Evolutionary conservation across 2,113 vertebrate species (phyloP).

Genomic region (Nettapus auritus): DNA sequence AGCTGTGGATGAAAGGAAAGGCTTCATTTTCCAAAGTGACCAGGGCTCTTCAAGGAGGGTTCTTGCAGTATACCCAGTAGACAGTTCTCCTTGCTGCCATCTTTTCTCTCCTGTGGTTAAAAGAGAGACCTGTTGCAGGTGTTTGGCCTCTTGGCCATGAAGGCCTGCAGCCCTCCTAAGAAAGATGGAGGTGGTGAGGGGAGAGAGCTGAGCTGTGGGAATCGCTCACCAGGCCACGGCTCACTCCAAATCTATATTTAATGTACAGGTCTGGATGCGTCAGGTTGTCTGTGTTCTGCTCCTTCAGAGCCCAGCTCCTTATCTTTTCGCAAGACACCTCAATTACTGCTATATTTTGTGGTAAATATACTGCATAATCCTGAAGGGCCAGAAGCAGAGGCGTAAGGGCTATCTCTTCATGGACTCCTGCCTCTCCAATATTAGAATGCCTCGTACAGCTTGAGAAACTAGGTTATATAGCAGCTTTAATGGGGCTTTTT

Average conservation of each 20-base stretch:
- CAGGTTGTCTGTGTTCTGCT: background rate
- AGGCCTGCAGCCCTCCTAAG: background rate
- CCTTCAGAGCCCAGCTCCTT: background rate
- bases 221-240: background rate
- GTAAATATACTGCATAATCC: background rate
- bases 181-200: background rate
- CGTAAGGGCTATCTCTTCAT: background rate
- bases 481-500: slow-evolving; percentile 69
- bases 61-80: background rate
- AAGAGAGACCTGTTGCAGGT: background rate
- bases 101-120: background rate
- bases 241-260: background rate
- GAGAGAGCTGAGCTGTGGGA: background rate
- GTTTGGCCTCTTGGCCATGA: background rate
- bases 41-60: background rate
- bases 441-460: slow-evolving; percentile 36
- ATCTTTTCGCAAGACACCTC: background rate
- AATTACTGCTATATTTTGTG: background rate
- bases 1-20: background rate
- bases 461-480: slow-evolving; percentile 71
- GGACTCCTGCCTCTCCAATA: slow-evolving; percentile 17
- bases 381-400: background rate
- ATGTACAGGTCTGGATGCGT: background rate
- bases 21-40: background rate
- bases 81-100: background rate